Conservation (phyloP, 2,113 vertebrate species). For the Lipotes vexillifer region DNA sequence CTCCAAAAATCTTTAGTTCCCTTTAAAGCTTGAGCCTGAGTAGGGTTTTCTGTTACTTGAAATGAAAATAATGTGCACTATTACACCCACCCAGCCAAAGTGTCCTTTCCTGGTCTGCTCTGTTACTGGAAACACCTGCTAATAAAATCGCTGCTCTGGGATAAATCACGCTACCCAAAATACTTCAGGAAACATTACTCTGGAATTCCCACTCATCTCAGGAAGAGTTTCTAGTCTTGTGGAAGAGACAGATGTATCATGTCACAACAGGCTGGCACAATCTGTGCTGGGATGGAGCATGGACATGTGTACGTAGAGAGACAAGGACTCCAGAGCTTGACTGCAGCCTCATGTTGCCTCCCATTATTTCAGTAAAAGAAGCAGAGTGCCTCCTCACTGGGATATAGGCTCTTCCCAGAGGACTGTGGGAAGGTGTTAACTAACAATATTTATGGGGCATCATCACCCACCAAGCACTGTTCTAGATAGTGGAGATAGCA, state of each 20-base stretch:
- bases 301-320: no score
- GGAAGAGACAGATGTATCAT: background rate
- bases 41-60: background rate
- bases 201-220: background rate
- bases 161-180: background rate
- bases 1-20: background rate
- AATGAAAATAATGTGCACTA: background rate
- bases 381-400: background rate
- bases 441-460: background rate
- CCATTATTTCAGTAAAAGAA: background rate
- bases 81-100: background rate
- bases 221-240: background rate
- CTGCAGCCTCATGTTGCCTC: background rate
- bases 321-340: background rate
- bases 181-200: background rate
- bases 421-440: background rate
- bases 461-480: background rate
- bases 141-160: background rate
- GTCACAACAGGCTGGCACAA: rapidly evolving
- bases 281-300: background rate
- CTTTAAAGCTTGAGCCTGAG: background rate
- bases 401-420: background rate
- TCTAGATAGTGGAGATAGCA: background rate
- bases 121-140: background rate
- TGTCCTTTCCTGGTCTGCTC: background rate